Evolutionary conservation across 2,113 vertebrate genomes (phyloP), one percentile per base, ranked within the genome.

Genomic region (Prionailurus viverrinus): DNA sequence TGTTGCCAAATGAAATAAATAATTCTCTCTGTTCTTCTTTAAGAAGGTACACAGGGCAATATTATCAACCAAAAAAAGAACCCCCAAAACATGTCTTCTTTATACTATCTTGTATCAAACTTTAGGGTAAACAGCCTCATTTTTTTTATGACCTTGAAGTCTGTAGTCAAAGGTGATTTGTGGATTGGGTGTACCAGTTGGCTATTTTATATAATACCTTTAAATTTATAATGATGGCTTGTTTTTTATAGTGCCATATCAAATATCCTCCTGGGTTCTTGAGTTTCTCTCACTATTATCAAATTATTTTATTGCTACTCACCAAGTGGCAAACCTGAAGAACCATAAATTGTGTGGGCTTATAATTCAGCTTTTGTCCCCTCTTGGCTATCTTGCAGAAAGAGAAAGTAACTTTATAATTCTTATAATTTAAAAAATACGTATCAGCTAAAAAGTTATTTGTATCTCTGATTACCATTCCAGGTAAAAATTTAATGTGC

Each of bases 1-100:
- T 82, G 39, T 41, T 93, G 81, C 80, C 92, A 94, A 93, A 53
- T 55, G 51, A 94, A 92, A 81, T 79, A 86, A 91, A 87, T 58
- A 29, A 85, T 79, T 78, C 36, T 87, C 74, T 82, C 55, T 93
- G 61, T 25, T 78, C 25, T 94, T 81, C 63, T 94, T 78, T 91
- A 96, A 91, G 83, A 82, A 63, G 71, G n/a, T 81, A 91, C 55
- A 74, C 25, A 85, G 29, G 58, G 15, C 73, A 93, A 92, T 21
- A 89, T 12, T 61, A 85, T 41, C 27, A 94, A 21, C 4, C 48
- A 36, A 51, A 53, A 41, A 15, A 41, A 7, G 14, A 74, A 9
- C 14, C 7, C 13, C 41, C 41, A 5, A 45, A 13, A 9, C 2
- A 4, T 74, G 39, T 73, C 45, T 69, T 88, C 83, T 94, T 95